Evolutionary conservation across 2,888 invertebrate genomes (phyloP), one percentile per base, ranked within the genome.

Genomic region (Prosopocoilus inquinatus): DNA sequence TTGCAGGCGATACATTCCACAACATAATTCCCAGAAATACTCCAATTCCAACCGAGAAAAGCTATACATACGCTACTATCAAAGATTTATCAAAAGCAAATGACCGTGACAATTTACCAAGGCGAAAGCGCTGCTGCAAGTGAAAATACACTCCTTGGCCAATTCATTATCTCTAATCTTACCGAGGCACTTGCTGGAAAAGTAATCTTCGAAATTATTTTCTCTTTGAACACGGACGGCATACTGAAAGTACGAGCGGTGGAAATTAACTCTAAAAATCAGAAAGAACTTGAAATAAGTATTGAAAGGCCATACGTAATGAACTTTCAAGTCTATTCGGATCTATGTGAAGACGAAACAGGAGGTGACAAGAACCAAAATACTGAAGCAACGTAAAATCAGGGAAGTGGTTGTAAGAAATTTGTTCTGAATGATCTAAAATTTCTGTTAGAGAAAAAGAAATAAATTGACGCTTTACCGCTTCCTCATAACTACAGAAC

Each of bases 1-100:
- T 58, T 33, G 38, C 53, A 20, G 61, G 59, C 2, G 56, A 61
- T 15, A 12, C 58, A n/a, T 63, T 68, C 59, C 45, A 46, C 9
- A 44, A 59, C n/a, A 52, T 66, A 9, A 67, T 70, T 45, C 45
- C 57, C 13, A 59, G 63, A 45, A 67, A 67, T 48, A 59, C 63
- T 36, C 36, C 52, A 9, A 50, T 68, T 28, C 67, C 67, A 1
- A 7, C 15, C 3, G 55, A 20, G 15, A 15, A 12, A 1, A 52
- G 15, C n/a, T 44, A 35, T 9, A 38, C 43, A 2, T 47, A 45
- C 7, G 7, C 45, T 4, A 66, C 66, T 2, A 28, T 50, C 4
- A 13, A 56, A 4, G 60, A 66, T 43, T n/a, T 52, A 63, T 13
- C 66, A 67, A 53, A 50, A 33, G 3, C 4, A 2, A 2, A 35